These are phyloP conservation scores for Thumatha senex DNA, from an alignment of 2,888 invertebrate genomes.

Conservation along the genomic window DNA sequence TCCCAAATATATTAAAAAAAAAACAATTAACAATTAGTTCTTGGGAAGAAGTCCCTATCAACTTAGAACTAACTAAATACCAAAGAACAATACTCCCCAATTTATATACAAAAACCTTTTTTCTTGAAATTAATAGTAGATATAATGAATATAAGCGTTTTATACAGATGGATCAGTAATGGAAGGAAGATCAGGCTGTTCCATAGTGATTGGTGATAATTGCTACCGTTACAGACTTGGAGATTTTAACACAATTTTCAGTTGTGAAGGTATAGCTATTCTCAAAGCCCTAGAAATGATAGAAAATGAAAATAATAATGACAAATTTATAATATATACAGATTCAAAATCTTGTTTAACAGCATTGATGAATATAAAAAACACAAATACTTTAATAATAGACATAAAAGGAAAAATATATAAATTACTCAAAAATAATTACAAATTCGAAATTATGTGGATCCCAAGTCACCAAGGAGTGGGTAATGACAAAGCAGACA, in stretches of 20 bases:
- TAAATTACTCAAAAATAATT: no score
- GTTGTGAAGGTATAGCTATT: background rate
- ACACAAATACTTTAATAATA: no score
- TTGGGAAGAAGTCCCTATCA: background rate
- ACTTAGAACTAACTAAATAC: no score
- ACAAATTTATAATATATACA: background rate
- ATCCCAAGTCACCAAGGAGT: no score
- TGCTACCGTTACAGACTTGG: background rate
- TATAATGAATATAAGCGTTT: background rate
- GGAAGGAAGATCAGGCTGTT: background rate
- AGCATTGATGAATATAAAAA: no score
- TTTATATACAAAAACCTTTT: background rate
- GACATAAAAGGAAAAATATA: no score
- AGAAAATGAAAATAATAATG: background rate
- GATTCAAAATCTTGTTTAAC: no score
- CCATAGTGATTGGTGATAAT: background rate
- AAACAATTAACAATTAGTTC: background rate
- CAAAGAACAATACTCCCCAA: background rate
- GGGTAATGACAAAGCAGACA: no score
- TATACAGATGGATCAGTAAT: background rate
- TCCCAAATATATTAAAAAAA: background rate
- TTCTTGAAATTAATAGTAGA: background rate
- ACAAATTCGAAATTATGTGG: no score
- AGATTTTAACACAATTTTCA: background rate
- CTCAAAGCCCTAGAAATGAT: background rate